Percentiles rank a stretch among this genome's conserved stretches.
These are phyloP conservation scores for Protosalanx chinensis DNA, from an alignment of 2,797 vertebrate genomes.

Conservation along the genomic window DNA sequence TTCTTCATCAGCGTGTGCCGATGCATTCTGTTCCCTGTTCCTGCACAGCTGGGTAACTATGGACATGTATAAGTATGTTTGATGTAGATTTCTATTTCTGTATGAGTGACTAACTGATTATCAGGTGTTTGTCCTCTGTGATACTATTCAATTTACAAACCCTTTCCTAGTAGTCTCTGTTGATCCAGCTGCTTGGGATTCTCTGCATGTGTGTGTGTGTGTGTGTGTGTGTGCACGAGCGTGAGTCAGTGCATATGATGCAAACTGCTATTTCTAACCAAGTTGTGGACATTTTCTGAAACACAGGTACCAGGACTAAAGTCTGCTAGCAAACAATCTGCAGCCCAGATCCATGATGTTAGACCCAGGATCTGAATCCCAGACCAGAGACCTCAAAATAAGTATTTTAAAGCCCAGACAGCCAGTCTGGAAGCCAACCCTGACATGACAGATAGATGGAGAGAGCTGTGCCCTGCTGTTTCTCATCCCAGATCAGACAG, in stretches of 20 bases:
- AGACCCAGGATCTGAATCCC: no score
- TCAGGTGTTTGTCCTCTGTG: background rate
- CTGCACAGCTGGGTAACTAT: background rate
- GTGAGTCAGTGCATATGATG: constrained; percentile 43
- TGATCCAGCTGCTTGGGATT: constrained; percentile 9
- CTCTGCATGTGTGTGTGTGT: constrained; percentile 1
- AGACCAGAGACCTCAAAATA: no score
- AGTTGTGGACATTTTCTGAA: constrained; percentile 58
- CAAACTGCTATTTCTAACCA: constrained; percentile 70
- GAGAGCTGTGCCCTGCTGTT: constrained; percentile 1
- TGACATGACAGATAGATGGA: background rate
- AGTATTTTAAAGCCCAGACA: no score
- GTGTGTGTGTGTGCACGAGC: constrained; percentile 32
- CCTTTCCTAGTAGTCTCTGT: constrained; percentile 3
- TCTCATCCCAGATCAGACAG: background rate
- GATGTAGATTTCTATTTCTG: constrained; percentile 23
- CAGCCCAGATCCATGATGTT: no score
- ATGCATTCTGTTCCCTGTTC: background rate
- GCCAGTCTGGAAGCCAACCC: no score
- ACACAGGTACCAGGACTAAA: constrained; percentile 62
- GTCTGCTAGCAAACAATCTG: background rate
- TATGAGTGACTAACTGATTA: constrained; percentile 2
- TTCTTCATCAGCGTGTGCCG: background rate
- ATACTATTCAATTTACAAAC: background rate
- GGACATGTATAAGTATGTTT: background rate